Percentiles rank a stretch among this genome's conserved stretches.
phyloP scores from a whole-genome alignment of 1,140 invertebrate genomes.

The Tetraneura akinire region DNA sequence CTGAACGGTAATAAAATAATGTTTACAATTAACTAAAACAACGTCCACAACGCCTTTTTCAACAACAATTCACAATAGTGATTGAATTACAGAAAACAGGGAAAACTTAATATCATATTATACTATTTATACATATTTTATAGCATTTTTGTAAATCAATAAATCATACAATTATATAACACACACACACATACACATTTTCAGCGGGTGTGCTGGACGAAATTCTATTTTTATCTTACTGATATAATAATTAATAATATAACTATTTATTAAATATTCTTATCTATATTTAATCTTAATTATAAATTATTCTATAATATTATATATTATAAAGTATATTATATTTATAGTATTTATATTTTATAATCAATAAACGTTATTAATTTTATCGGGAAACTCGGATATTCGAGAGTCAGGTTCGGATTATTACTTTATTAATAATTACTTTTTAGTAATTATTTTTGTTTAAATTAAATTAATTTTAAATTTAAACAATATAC shows the following conservation, averaged over 20 bases:
- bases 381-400: background rate
- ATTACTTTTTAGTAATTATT: background rate
- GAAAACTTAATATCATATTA: background rate
- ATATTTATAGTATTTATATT: background rate
- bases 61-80: background rate
- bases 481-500: background rate
- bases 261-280: background rate
- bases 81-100: background rate
- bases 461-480: background rate
- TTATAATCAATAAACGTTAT: background rate
- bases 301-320: too few species aligned
- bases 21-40: background rate
- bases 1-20: background rate
- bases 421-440: background rate
- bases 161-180: background rate
- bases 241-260: background rate
- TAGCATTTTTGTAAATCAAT: background rate
- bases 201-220: background rate
- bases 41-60: background rate
- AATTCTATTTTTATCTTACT: conserved; percentile 6
- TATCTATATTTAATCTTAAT: background rate
- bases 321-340: too few species aligned
- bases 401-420: background rate
- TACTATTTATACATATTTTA: conserved; percentile 1
- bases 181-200: background rate